A percentile compares a stretch with the other conserved stretches of the same genome.
Conservation (phyloP, 1,140 invertebrate genomes). For the Plutomurus gul region DNA sequence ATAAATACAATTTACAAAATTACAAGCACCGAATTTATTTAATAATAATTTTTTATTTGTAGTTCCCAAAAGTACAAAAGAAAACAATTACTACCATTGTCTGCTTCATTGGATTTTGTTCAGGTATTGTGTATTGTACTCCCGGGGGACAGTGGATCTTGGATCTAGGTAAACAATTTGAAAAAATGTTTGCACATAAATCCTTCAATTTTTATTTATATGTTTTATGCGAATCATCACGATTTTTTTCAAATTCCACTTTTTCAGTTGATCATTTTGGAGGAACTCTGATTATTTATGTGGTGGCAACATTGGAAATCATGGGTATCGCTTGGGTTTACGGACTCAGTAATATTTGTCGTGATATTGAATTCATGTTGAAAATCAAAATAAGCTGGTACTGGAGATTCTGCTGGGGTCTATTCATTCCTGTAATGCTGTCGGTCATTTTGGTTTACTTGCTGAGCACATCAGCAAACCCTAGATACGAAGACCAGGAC, state of each 20-base stretch:
- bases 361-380: conserved; percentile 80
- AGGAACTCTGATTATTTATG: conserved; percentile 61
- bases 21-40: too few species aligned
- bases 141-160: conserved; percentile 85
- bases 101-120: conserved; percentile 67
- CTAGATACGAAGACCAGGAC: conserved; percentile 60
- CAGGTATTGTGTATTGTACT: conserved; percentile 75
- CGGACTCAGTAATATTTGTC: conserved; percentile 68
- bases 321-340: conserved; percentile 63
- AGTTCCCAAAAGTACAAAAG: conserved; percentile 68
- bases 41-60: too few species aligned
- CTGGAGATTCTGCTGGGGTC: conserved; percentile 77
- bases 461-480: conserved; percentile 60
- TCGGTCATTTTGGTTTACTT: conserved; percentile 72
- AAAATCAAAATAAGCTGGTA: conserved; percentile 66
- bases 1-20: too few species aligned
- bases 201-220: neutral
- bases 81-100: conserved; percentile 65
- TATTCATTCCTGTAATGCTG: conserved; percentile 63
- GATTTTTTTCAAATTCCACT: too few species aligned
- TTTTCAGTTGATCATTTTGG: conserved; percentile 81
- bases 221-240: neutral
- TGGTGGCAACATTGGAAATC: conserved; percentile 72
- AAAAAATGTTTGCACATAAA: neutral
- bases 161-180: conserved; percentile 81